A percentile compares a stretch with the other conserved stretches of the same genome.
These are phyloP conservation scores for Cetonia aurata DNA, from an alignment of 2,888 invertebrate species.

Conservation along the genomic window DNA sequence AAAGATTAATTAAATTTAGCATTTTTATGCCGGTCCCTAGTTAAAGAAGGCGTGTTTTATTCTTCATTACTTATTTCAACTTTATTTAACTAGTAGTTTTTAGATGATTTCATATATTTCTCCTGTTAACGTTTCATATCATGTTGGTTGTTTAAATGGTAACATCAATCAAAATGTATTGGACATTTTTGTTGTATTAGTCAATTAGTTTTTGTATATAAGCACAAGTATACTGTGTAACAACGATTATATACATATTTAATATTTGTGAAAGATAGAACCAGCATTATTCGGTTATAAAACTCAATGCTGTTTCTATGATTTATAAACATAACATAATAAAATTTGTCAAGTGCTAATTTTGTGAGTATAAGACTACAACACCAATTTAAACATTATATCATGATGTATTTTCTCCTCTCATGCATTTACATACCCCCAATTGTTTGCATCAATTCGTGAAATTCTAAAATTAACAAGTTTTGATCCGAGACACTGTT, in stretches of 20 bases:
- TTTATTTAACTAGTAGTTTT: background rate
- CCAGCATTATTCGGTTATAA: slow-evolving; percentile 50
- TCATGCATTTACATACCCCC: no score
- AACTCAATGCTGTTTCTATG: slow-evolving; percentile 50
- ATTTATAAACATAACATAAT: background rate
- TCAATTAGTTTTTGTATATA: slow-evolving; percentile 16
- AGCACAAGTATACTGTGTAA: slow-evolving; percentile 50
- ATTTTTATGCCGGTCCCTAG: no score
- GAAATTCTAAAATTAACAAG: no score
- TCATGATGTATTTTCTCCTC: no score
- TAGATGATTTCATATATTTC: background rate
- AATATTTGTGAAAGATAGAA: slow-evolving; percentile 59
- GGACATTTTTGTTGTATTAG: slow-evolving; percentile 9
- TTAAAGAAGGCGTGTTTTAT: background rate
- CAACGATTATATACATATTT: slow-evolving; percentile 60
- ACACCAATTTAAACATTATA: no score
- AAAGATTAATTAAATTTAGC: no score
- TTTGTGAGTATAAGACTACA: background rate
- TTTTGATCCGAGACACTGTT: no score
- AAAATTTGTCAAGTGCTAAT: no score
- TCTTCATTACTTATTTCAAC: slow-evolving; percentile 19
- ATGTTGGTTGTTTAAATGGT: slow-evolving; percentile 11
- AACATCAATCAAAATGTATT: slow-evolving; percentile 5
- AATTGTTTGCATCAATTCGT: no score
- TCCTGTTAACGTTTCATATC: slow-evolving; percentile 1